Percentiles rank a stretch among this genome's conserved stretches.
These are phyloP conservation scores for Aphis craccivora DNA, from an alignment of 1,140 invertebrate genomes.

Conservation along the genomic window DNA sequence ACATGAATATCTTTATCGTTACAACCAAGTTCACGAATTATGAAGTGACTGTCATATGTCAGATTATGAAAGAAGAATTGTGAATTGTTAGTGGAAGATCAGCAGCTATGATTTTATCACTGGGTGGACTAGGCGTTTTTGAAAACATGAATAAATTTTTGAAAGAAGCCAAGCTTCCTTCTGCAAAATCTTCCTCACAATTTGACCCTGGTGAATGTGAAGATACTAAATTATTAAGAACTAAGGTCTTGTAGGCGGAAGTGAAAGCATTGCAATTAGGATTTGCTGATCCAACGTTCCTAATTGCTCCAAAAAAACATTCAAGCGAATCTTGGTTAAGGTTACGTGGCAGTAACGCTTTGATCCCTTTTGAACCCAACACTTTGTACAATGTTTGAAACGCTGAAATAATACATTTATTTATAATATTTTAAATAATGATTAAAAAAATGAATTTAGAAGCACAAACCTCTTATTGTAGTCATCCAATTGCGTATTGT, in stretches of 20 bases:
- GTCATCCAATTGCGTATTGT: conserved; percentile 40
- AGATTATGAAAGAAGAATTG: too few relatives aligned
- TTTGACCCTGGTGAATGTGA: conserved; percentile 14
- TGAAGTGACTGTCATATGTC: too few relatives aligned
- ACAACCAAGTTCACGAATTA: too few relatives aligned
- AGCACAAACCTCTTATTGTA: conserved; percentile 16
- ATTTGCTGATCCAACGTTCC: conserved; percentile 12
- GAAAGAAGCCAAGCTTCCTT: conserved; percentile 1
- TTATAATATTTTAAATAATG: not conserved
- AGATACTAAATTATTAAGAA: conserved; percentile 18
- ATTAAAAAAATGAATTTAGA: not conserved
- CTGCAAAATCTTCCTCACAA: conserved; percentile 21
- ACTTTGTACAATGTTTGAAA: conserved; percentile 31
- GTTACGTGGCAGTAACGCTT: not conserved
- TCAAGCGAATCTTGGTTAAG: conserved; percentile 33
- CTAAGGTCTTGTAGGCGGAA: conserved; percentile 23
- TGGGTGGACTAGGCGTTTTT: not conserved
- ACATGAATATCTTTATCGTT: too few relatives aligned
- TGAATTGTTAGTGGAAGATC: conserved; percentile 22
- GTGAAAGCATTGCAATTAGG: conserved; percentile 17
- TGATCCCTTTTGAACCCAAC: not conserved
- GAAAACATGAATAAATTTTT: not conserved
- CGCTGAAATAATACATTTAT: conserved; percentile 27
- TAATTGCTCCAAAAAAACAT: conserved; percentile 33
- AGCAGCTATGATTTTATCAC: conserved; percentile 23